Evolutionary conservation across 1,140 invertebrate genomes (phyloP), one percentile per base, ranked within the genome.

Genomic region (Zelostemma sp.): DNA sequence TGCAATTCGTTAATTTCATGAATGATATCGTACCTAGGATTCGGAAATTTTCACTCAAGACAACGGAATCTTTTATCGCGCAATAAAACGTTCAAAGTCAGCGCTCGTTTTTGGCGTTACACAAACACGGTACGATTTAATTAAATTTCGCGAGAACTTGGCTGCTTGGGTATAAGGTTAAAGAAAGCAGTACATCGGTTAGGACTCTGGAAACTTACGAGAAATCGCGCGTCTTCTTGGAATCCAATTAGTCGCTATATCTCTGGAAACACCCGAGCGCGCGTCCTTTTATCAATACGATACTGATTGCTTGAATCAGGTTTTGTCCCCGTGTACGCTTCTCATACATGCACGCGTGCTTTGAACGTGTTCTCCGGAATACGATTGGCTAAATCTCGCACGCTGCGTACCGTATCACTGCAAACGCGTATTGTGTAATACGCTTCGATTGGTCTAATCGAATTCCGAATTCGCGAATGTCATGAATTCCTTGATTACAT

Each of bases 291-390:
- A 68, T 68, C 67, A 74, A 71, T 67, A 61, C 53, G 45, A 46
- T 49, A 54, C 60, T 64, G 68, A 74, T 74, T 74, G 67, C 62
- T 63, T 73, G 67, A 70, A 73, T 73, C 71, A 66, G 58, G 67
- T 70, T 69, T 64, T 61, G 40, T 46, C 15, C 43, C 43, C 35
- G 48, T 54, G 16, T 67, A 25, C 19, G 35, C 62, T 15, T 54
- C 38, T 53, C 41, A 19, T 31, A 25, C 21, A 28, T 57, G 28
- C 49, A 38, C 15, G 14, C 9, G 33, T 33, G 46, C 28, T 11
- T 45, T 14, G 35, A 11, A n/a, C 12, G 3, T 38, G 35, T n/a
- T 11, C 28, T 6, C 40, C 33, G 17, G 40, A 63, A 57, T 51
- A 51, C 61, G 51, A 65, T 58, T 65, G 62, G 62, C 51, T 58